Conservation (phyloP, 2,113 vertebrate genomes). For the Montifringilla adamsi region DNA sequence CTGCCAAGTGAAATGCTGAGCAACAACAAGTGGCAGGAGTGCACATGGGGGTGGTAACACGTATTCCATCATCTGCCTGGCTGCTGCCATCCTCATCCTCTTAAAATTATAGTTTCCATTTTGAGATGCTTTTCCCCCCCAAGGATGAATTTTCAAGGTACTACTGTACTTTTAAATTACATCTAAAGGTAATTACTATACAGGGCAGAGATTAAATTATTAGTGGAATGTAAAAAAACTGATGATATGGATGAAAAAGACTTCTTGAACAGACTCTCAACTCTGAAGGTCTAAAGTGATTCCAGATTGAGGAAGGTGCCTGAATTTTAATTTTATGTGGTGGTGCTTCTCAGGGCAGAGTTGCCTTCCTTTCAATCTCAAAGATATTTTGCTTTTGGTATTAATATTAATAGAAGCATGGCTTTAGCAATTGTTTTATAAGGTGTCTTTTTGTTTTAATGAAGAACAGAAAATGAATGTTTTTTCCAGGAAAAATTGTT, state of each 20-base stretch:
- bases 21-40: background rate
- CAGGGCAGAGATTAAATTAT: background rate
- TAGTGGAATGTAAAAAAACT: conserved; percentile 11
- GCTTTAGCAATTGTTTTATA: background rate
- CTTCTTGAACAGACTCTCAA: background rate
- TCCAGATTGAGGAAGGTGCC: conserved; percentile 3
- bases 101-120: background rate
- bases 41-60: background rate
- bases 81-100: background rate
- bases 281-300: background rate
- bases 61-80: background rate
- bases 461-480: background rate
- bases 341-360: background rate
- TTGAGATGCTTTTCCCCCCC: background rate
- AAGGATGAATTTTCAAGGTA: background rate
- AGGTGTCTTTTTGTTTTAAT: background rate
- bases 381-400: background rate
- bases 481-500: background rate
- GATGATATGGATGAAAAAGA: background rate
- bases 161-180: background rate
- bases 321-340: conserved; percentile 44
- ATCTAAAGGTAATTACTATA: background rate
- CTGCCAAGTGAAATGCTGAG: background rate
- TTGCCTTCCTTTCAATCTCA: conserved; percentile 22
- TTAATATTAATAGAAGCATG: background rate